Conservation (phyloP, 2,113 vertebrate species). For the Campylorhamphus procurvoides region DNA sequence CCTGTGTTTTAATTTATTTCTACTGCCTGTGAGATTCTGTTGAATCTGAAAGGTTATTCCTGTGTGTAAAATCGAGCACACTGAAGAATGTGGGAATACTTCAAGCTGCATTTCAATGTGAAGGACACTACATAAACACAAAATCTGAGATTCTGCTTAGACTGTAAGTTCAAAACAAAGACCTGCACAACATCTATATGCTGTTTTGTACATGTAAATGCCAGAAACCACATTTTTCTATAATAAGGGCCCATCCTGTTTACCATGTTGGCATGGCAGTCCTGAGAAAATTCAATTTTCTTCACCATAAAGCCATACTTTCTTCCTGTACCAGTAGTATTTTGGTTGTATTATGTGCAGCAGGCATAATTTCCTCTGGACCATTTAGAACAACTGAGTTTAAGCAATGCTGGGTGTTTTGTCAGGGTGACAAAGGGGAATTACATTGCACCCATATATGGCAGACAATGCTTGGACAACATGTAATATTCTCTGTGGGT, state of each 20-base stretch:
- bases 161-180: background rate
- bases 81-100: background rate
- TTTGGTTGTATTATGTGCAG: background rate
- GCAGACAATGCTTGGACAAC: background rate
- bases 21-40: background rate
- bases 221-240: background rate
- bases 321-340: background rate
- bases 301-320: background rate
- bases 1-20: background rate
- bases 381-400: background rate
- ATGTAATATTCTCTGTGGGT: slow-evolving; percentile 23
- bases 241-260: background rate
- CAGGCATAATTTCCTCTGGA: background rate
- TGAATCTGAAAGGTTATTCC: background rate
- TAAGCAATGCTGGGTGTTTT: background rate
- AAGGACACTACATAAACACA: background rate
- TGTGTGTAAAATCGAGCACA: background rate
- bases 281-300: background rate
- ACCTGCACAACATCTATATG: background rate
- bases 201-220: background rate
- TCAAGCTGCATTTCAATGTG: background rate
- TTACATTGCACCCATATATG: background rate
- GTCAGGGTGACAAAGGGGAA: slow-evolving; percentile 1
- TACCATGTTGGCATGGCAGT: background rate
- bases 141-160: background rate